phyloP scores from a whole-genome alignment of 2,888 invertebrate genomes.

The Antheraea yamamai region DNA sequence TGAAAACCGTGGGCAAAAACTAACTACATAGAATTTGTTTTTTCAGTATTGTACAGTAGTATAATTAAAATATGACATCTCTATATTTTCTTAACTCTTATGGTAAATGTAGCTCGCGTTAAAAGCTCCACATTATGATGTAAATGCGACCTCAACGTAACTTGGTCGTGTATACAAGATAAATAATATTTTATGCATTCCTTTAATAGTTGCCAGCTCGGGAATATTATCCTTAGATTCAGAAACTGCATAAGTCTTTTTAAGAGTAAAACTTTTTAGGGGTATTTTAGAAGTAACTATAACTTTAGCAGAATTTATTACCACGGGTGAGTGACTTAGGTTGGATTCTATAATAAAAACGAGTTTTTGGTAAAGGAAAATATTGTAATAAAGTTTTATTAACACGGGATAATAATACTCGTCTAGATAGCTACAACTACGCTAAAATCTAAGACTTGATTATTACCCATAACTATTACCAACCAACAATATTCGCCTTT shows the following conservation, averaged over 20 bases:
- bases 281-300: neutral
- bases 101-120: neutral
- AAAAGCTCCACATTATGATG: conserved; percentile 7
- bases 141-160: conserved; percentile 4
- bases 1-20: too few relatives aligned
- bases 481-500: too few relatives aligned
- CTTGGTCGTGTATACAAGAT: neutral
- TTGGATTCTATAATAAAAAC: neutral
- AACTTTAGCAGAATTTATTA: neutral
- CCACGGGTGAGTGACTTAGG: neutral
- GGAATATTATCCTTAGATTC: neutral
- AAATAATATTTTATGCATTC: neutral
- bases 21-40: too few relatives aligned
- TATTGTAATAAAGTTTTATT: neutral
- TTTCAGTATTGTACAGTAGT: too few relatives aligned
- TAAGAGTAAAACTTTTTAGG: neutral
- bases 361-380: neutral
- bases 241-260: neutral
- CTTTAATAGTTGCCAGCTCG: neutral
- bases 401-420: neutral
- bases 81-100: neutral
- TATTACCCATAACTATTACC: too few relatives aligned
- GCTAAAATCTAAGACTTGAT: too few relatives aligned
- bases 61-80: neutral
- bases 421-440: too few relatives aligned